Evolutionary conservation across 2,888 invertebrate genomes (phyloP), one percentile per base, ranked within the genome.

Genomic region (Campoplex nolae): DNA sequence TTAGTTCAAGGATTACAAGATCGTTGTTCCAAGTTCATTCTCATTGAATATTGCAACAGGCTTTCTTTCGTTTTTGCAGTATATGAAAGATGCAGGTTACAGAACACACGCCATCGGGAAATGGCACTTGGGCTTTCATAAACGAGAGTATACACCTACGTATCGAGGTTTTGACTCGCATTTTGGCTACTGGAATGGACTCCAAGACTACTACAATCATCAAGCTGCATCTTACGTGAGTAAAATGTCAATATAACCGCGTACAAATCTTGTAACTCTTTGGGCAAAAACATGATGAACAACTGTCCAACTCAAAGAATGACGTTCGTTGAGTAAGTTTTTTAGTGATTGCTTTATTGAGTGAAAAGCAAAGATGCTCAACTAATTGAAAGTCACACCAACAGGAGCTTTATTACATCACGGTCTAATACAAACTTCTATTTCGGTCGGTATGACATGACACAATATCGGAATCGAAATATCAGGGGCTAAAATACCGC

Each of bases 41-140:
- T 16, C 93, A 18, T 80, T 71, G 58, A 71, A 68, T 74, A 42
- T 32, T 65, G 67, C 35, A 84, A 81, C 68, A 38, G 32, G 62
- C 68, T 84, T 58, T 71, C 28, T 16, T 82, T 78, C 78, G 7
- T n/a, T 81, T 58, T 78, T 48, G 23, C 95, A 96, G 94, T 96
- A 97, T 88, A 95, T 97, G 79, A 95, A 94, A 88, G 94, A 95
- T 28, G 92, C 95, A 7, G 98, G 97, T 0, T 99, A 98, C 94
- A 94, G 95, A 8, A 98, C 98, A 0, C 97, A 98, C 93, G 95
- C 98, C 45, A 96, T 99, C 13, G 99, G 99, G 35, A 99, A 99
- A 95, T 99, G 98, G 98, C 97, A 97, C 93, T 96, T 98, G 84
- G 98, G 98, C 1, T 97, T 97, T 95, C 97, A 96, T 88, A 95